Evolutionary conservation across 2,113 vertebrate genomes (phyloP), one percentile per base, ranked within the genome.

Genomic region (Prochilodus magdalenae): DNA sequence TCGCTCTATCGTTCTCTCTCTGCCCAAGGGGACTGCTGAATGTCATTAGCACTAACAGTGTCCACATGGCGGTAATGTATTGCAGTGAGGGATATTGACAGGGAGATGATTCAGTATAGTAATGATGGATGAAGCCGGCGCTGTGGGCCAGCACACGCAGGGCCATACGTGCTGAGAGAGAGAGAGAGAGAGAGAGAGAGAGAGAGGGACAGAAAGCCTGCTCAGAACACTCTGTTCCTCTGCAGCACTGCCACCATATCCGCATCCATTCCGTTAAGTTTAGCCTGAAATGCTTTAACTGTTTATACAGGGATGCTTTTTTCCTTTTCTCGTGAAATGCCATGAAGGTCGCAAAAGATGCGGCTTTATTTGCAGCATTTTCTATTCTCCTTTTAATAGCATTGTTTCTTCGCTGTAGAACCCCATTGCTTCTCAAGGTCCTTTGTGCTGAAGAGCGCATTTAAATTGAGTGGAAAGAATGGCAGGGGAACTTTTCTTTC

Each of bases 31-130:
- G 91, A 90, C 91, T 87, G 87, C 90, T 94, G 91, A 92, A 92
- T 94, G 92, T 94, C 93, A 94, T 93, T 91, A 91, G 87, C 86
- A 79, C 91, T 90, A 90, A 92, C 91, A 88, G 89, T 89, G 89
- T 91, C 90, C 93, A 89, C 91, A 89, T 86, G 90, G 88, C 91
- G 88, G 91, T 92, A 93, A 93, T 92, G 92, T 92, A 94, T 93
- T 91, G 90, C 90, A 82, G 86, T 89, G 85, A 87, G 83, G 84
- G 90, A 89, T 93, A 94, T 92, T 93, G 92, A 89, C 93, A 93
- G 85, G 57, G 3, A 82, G 87, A 91, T 92, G 92, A 93, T 94
- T 93, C 91, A 90, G 90, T 90, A 80, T 88, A 90, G 90, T 83
- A 90, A 92, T 93, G 93, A 94, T 93, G 91, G 93, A 94, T 92